Evolutionary conservation across 2,888 invertebrate species (phyloP).

Genomic region (Drosophila glabriapex): DNA sequence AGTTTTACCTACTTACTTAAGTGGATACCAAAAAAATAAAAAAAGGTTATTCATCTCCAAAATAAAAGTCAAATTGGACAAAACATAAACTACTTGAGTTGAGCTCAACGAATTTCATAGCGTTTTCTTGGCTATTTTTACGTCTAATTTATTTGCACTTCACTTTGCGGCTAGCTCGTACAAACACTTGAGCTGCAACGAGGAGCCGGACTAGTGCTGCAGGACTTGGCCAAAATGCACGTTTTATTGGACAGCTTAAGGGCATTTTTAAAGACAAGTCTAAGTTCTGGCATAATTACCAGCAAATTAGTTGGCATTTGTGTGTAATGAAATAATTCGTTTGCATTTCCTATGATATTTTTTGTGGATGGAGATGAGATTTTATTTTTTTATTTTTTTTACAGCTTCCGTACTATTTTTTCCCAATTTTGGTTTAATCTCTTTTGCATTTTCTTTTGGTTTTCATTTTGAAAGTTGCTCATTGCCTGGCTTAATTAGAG

Average conservation of each 20-base stretch:
- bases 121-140: constrained; percentile 53
- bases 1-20: constrained; percentile 5
- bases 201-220: background rate
- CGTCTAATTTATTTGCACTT: constrained; percentile 71
- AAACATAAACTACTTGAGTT: constrained; percentile 34
- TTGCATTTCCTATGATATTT: constrained; percentile 13
- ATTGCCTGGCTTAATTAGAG: constrained; percentile 71
- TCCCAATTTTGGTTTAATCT: constrained; percentile 5
- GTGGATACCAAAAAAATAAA: background rate
- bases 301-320: constrained; percentile 56
- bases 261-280: constrained; percentile 51
- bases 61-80: constrained; percentile 30
- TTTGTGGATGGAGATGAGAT: constrained; percentile 10
- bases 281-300: constrained; percentile 58
- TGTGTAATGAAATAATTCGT: constrained; percentile 60
- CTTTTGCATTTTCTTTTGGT: constrained; percentile 14
- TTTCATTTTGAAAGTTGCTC: constrained; percentile 51
- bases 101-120: constrained; percentile 52
- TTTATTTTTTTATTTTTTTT: constrained; percentile 14
- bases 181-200: constrained; percentile 47
- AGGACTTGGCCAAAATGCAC: constrained; percentile 26
- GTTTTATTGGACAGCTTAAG: constrained; percentile 48
- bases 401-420: constrained; percentile 20
- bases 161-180: constrained; percentile 48
- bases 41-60: constrained; percentile 11